A percentile compares a stretch with the other conserved stretches of the same genome.
phyloP scores from a whole-genome alignment of 2,797 vertebrate species.

The Pterois miles region DNA sequence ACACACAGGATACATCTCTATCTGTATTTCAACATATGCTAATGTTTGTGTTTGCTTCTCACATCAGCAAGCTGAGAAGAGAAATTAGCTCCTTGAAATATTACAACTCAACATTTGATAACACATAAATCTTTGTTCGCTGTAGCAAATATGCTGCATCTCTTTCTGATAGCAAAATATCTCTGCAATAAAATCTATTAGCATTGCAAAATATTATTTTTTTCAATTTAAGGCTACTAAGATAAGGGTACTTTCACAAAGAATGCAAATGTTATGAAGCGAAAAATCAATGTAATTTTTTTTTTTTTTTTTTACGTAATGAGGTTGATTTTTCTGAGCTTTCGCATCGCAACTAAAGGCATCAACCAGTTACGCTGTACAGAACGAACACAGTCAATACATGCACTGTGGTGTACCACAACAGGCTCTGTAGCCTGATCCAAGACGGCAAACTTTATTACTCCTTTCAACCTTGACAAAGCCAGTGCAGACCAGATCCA shows the following conservation, averaged over 20 bases:
- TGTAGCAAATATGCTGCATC: neutral
- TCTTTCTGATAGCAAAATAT: neutral
- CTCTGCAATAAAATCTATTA: neutral
- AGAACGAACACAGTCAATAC: fast-evolving
- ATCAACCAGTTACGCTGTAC: no score
- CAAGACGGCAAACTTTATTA: no score
- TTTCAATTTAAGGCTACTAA: no score
- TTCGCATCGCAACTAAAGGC: no score
- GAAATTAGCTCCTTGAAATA: neutral
- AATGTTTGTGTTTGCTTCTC: slow-evolving; percentile 13
- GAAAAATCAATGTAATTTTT: fast-evolving
- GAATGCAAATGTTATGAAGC: no score
- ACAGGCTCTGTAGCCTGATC: no score
- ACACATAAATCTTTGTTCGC: neutral
- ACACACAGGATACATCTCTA: slow-evolving; percentile 21
- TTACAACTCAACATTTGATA: no score
- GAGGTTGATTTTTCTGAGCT: no score
- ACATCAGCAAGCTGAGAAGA: neutral
- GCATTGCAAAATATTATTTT: neutral
- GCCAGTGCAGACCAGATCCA: neutral
- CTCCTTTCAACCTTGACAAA: no score
- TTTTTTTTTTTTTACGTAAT: no score
- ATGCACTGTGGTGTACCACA: no score
- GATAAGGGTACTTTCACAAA: no score
- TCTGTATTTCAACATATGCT: slow-evolving; percentile 31